Evolutionary conservation across 2,113 vertebrate genomes (phyloP), one percentile per base, ranked within the genome.

Genomic region (Rostratula benghalensis): DNA sequence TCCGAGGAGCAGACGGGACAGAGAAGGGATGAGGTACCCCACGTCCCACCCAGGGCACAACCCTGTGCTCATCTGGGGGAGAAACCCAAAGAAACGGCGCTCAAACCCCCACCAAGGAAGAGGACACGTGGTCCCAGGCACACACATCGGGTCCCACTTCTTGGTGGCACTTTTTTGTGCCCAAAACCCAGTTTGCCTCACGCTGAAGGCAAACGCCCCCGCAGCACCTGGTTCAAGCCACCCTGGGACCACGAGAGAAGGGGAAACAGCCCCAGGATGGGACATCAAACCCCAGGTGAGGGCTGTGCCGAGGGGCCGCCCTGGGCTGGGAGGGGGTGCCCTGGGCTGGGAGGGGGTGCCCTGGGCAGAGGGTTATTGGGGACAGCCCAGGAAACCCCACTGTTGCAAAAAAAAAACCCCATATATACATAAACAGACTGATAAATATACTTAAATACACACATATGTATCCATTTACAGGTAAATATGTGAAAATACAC

Each of bases 381-480:
- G 13, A 37, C 1, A 2, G 39, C 82, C 56, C 41, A 1, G 31
- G 67, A 54, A 71, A 48, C 70, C 3, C 39, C 50, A 0, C 21
- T 8, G 31, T 50, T 4, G 1, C 0, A 21, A 12, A 39, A 37
- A 31, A 3, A 5, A n/a, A n/a, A n/a, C n/a, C 61, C 4, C 1
- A 0, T 5, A 1, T 4, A 9, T 3, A 18, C 22, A 7, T 7
- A 20, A 46, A 20, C 0, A 8, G 22, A 20, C 0, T 7, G 22
- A 1, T 0, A 9, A 17, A 12, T 9, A 3, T 0, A 9, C 2
- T 3, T 6, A 4, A 6, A 4, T 2, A 1, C 4, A 1, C 5
- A 4, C 3, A 5, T 8, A 9, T 16, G 16, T 30, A 1, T 6
- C 13, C 3, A 10, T 18, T 30, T 48, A 23, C 9, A 37, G 3